Conservation (phyloP, 2,888 invertebrate genomes). For the Drosophila recens region DNA sequence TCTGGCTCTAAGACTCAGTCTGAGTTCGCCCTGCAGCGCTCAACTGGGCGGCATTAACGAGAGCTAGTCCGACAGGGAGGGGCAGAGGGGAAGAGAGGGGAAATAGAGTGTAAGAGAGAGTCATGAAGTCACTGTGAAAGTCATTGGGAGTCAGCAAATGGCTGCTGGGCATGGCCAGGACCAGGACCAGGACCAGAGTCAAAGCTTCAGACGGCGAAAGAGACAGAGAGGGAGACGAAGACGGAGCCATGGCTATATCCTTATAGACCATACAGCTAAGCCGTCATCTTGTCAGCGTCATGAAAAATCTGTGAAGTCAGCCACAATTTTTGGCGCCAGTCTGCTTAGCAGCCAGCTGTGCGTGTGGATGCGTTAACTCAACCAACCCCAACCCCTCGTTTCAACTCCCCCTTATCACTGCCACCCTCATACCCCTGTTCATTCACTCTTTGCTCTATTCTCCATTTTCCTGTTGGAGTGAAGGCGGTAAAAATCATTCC, state of each 20-base stretch:
- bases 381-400: background rate
- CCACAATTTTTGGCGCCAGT: conserved; percentile 84
- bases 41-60: conserved; percentile 69
- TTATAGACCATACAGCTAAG: conserved; percentile 55
- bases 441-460: conserved; percentile 1
- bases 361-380: conserved; percentile 70
- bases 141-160: conserved; percentile 30
- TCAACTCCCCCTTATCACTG: background rate
- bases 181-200: conserved; percentile 12
- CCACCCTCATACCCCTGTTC: background rate
- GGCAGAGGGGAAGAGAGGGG: background rate
- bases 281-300: conserved; percentile 75
- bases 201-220: background rate
- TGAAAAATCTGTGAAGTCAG: conserved; percentile 83
- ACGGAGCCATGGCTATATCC: conserved; percentile 35
- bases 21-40: conserved; percentile 51
- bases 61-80: conserved; percentile 34
- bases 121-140: conserved; percentile 47
- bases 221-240: background rate
- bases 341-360: conserved; percentile 82
- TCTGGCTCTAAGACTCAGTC: conserved; percentile 17
- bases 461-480: conserved; percentile 13
- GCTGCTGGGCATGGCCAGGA: conserved; percentile 44
- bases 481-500: conserved; percentile 61
- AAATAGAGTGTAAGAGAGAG: conserved; percentile 5